Evolutionary conservation across 2,113 vertebrate genomes (phyloP).

Genomic region (Tragelaphus buxtoni): DNA sequence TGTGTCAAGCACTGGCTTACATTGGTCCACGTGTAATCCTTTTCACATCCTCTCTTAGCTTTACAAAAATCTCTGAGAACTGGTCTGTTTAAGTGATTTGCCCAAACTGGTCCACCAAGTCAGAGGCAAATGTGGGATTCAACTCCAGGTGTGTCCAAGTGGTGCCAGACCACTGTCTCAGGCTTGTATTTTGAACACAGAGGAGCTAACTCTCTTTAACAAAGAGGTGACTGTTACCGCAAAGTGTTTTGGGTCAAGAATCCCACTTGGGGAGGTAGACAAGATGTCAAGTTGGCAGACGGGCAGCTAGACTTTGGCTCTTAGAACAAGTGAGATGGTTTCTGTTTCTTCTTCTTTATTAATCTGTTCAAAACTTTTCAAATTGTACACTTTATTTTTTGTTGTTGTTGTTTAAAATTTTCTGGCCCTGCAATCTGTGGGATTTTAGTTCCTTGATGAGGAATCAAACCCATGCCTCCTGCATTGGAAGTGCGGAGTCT

Average conservation of each 20-base stretch:
- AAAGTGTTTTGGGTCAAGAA: fast-evolving
- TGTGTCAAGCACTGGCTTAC: neutral
- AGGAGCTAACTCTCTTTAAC: neutral
- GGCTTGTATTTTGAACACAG: neutral
- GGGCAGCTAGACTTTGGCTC: fast-evolving
- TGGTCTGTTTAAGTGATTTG: fast-evolving
- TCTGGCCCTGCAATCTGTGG: neutral
- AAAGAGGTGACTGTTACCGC: fast-evolving
- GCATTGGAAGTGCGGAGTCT: neutral
- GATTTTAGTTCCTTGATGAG: neutral
- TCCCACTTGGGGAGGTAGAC: neutral
- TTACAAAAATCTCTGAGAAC: neutral
- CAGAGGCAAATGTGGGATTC: neutral
- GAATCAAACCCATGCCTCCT: neutral
- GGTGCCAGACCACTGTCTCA: neutral
- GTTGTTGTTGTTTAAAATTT: neutral
- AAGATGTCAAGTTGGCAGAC: fast-evolving
- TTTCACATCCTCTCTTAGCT: neutral
- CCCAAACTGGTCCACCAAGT: neutral
- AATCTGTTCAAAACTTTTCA: neutral
- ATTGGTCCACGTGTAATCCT: neutral
- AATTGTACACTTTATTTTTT: neutral
- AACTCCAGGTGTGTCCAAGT: neutral
- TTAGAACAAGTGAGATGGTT: fast-evolving
- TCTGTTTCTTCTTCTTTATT: neutral